Evolutionary conservation across 2,113 vertebrate species (phyloP), one percentile per base, ranked within the genome.

Genomic region (Oreochromis aureus): DNA sequence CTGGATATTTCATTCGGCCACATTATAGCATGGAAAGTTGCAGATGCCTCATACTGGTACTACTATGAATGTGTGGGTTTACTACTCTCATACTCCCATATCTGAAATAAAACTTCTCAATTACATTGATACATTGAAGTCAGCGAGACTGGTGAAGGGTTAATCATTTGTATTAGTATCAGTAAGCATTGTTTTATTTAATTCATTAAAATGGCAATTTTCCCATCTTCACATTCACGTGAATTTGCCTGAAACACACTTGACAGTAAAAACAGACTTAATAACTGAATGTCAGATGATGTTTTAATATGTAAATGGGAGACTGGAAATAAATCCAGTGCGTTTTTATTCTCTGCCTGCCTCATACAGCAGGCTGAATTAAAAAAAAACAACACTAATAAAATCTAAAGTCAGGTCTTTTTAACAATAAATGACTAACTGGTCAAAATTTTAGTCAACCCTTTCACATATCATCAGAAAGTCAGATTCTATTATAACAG

Each of bases 1-100:
- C 56, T 89, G 82, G 89, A 90, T 84, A 5, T 58, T 27, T 55
- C 61, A 46, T 69, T 71, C 51, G 80, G 81, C 69, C 86, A 89
- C 87, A 92, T 81, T 87, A 89, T 34, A 78, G 54, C 78, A 36
- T 81, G 88, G 92, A 89, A 92, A 92, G 84, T 82, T 46, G 83
- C 56, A 89, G 87, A 81, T 89, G 89, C 66, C 54, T 93, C 88
- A 89, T 91, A 83, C 53, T 84, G 58, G 88, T 63, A 87, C 80
- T 89, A 87, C 86, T 78, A 61, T 56, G 3, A 73, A 48, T 32
- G 30, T 88, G 86, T 80, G 84, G 84, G 79, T 85, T 85, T 51
- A 84, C 81, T 79, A 84, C 27, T 92, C 81, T 90, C 80, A 88
- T 71, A 71, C 48, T 90, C 51, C 79, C 73, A 82, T 81, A 85